phyloP scores from a whole-genome alignment of 53 echinoderm and acorn worm species.

The Paelopatides confundens region DNA sequence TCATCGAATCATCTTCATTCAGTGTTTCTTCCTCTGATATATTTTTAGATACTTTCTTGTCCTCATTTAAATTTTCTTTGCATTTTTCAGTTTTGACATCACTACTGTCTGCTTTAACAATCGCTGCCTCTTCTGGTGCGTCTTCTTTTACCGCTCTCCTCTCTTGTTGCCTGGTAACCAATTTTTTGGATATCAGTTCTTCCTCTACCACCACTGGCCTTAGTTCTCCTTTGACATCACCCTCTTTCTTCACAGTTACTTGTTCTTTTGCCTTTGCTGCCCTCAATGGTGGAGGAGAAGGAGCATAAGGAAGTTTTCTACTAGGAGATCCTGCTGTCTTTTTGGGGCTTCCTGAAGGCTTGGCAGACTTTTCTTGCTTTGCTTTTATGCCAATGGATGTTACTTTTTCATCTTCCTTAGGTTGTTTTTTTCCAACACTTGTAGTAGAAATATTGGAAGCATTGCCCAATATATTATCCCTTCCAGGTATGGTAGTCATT shows the following conservation, averaged over 20 bases:
- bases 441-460: background rate
- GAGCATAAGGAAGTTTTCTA: conserved; percentile 11
- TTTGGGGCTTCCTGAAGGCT: background rate
- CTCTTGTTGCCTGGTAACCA: background rate
- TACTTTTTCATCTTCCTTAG: conserved; percentile 5
- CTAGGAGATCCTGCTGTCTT: conserved; percentile 18
- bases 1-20: no score
- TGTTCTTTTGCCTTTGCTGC: background rate
- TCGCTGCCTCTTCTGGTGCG: background rate
- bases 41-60: background rate
- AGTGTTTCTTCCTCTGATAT: background rate
- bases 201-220: conserved; percentile 7
- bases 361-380: background rate
- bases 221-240: background rate
- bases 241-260: background rate
- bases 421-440: background rate
- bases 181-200: conserved; percentile 10
- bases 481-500: background rate
- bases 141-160: conserved; percentile 5
- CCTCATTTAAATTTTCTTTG: background rate
- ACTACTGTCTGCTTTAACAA: background rate
- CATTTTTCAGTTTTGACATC: background rate
- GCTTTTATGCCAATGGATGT: background rate
- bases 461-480: background rate
- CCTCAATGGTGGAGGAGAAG: background rate